Evolutionary conservation across 2,113 vertebrate species (phyloP), one percentile per base, ranked within the genome.

Genomic region (Centropus bengalensis): DNA sequence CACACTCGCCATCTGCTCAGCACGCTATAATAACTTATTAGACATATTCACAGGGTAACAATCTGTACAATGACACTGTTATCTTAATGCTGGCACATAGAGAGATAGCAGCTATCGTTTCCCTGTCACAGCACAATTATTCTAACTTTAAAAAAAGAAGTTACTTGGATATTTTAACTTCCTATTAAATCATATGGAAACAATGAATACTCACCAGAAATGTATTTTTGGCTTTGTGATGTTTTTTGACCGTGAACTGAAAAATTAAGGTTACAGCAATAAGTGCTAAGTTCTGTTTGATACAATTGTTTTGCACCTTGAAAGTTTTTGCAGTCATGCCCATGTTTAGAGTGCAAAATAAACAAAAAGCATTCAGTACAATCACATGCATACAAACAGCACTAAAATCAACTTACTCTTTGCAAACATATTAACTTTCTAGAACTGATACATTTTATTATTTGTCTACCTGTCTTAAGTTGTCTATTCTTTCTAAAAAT

Each of bases 1-100:
- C 97, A 96, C 97, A 98, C 97, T 97, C 98, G 98, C 99, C 99
- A 99, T 99, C 99, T 99, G 99, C 98, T 98, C 98, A 95, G 96
- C 94, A 98, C 59, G 77, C 98, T 98, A 98, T 98, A 98, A 98
- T 98, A 98, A 98, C 98, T 98, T 98, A 97, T 96, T 97, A 97
- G 97, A 98, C 97, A 98, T 96, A 98, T 98, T 98, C 97, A 94
- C 97, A 92, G 96, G 96, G 98, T 98, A 98, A 98, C 98, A 98
- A 97, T 97, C 96, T 97, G 97, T 92, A 97, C 97, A 96, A 96
- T 97, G 98, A 98, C 97, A 98, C 92, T 96, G 95, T 97, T 97
- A 98, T 98, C 97, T 98, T 97, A 98, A 98, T 97, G 96, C 94
- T 97, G 97, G 97, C 97, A 97, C 91, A 97, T 64, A 94, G 91